A percentile compares a stretch with the other conserved stretches of the same genome.
These are phyloP conservation scores for Drosophila meridionalis DNA, from an alignment of 2,888 invertebrate genomes.

Conservation along the genomic window DNA sequence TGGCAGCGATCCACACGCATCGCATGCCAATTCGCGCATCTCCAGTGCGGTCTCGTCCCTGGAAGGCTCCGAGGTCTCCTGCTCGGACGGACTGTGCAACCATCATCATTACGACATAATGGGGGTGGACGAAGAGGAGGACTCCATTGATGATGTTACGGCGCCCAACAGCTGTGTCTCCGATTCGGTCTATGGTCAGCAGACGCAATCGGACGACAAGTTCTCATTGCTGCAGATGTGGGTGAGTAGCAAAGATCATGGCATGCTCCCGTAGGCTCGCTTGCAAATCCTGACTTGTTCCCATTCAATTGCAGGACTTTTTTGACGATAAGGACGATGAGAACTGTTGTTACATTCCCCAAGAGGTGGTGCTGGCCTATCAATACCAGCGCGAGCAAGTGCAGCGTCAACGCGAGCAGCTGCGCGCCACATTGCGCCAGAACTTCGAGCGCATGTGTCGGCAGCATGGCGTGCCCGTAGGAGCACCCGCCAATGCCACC, in stretches of 20 bases:
- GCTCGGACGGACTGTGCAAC: constrained; percentile 94
- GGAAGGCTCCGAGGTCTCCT: constrained; percentile 95
- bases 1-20: constrained; percentile 89
- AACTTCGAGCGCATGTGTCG: constrained; percentile 92
- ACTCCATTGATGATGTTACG: constrained; percentile 66
- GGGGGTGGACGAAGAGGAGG: constrained; percentile 59
- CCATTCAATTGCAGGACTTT: constrained; percentile 87
- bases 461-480: constrained; percentile 69
- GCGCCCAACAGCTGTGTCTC: constrained; percentile 59
- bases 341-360: constrained; percentile 92
- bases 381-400: constrained; percentile 92
- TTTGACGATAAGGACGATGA: constrained; percentile 92
- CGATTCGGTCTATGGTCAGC: constrained; percentile 55
- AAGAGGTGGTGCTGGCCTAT: constrained; percentile 95
- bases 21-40: constrained; percentile 88
- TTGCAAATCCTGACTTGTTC: not conserved
- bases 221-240: constrained; percentile 74
- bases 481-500: constrained; percentile 31
- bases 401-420: constrained; percentile 91
- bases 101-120: constrained; percentile 85
- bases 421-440: constrained; percentile 92
- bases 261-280: not conserved
- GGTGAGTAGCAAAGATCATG: constrained; percentile 52
- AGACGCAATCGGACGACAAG: constrained; percentile 57
- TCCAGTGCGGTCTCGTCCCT: constrained; percentile 94